Evolutionary conservation across 2,797 vertebrate genomes (phyloP).

Genomic region (Stomatorhinus walkeri): DNA sequence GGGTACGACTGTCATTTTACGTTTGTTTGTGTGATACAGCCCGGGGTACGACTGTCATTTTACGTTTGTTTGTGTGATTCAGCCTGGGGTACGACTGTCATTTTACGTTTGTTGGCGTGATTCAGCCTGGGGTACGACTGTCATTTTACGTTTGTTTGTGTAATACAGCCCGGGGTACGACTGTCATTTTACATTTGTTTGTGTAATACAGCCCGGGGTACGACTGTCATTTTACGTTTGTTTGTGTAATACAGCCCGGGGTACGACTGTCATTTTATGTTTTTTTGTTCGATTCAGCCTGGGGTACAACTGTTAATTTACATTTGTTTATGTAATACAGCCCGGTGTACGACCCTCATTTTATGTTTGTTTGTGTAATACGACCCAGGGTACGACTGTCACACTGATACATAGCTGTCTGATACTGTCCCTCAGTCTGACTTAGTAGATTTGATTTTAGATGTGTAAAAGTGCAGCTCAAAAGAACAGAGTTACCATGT

Average conservation of each 20-base stretch:
- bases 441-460: conserved; percentile 58
- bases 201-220: no score
- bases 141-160: not conserved
- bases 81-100: no score
- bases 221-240: not conserved
- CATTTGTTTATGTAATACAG: not conserved
- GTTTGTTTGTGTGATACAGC: not conserved
- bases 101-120: no score
- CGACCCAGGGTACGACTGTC: not conserved
- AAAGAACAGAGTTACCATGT: not conserved
- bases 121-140: no score
- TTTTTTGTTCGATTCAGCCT: not conserved
- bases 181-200: not conserved
- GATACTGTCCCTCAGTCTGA: conserved; percentile 30
- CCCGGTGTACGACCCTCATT: not conserved
- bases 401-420: not conserved
- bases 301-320: not conserved
- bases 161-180: not conserved
- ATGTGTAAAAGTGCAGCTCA: conserved; percentile 43
- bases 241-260: not conserved
- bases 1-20: not conserved
- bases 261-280: not conserved
- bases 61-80: not conserved
- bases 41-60: not conserved
- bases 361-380: not conserved